phyloP scores from a whole-genome alignment of 2,113 vertebrate species.

The Sphyrna mokarran region DNA sequence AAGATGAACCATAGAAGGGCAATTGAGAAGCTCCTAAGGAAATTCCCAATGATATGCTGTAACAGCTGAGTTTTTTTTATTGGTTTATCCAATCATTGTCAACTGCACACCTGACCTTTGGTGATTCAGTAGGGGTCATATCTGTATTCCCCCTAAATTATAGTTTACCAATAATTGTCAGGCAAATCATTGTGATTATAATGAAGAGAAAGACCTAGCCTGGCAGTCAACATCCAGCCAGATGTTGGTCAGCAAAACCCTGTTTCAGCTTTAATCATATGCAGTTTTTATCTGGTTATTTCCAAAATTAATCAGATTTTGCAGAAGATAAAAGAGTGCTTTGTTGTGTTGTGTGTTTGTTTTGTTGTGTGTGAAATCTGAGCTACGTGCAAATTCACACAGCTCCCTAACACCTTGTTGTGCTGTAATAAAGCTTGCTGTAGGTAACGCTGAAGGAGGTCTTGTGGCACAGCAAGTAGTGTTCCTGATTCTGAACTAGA shows the following conservation, averaged over 20 bases:
- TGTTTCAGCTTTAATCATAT: not conserved
- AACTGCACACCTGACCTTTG: not conserved
- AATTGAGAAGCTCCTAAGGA: not conserved
- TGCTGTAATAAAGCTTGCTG: not conserved
- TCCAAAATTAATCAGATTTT: not conserved
- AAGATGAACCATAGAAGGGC: not conserved
- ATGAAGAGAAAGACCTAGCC: not conserved
- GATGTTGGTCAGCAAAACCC: not conserved
- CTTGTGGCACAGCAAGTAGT: too few relatives aligned
- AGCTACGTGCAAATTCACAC: not conserved
- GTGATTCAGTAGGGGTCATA: not conserved
- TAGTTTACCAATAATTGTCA: not conserved
- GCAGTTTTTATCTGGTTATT: not conserved
- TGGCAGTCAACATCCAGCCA: not conserved
- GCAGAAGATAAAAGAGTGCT: not conserved
- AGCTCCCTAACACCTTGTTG: not conserved
- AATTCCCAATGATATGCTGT: not conserved
- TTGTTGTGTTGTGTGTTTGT: not conserved
- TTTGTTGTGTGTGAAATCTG: not conserved
- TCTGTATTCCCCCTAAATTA: too few relatives aligned
- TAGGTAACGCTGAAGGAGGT: too few relatives aligned
- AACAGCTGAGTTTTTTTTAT: not conserved
- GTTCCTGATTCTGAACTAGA: too few relatives aligned
- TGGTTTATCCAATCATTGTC: not conserved
- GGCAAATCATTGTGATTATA: not conserved